Conservation (phyloP, 2,888 invertebrate species). For the Camptogramma bilineatum region DNA sequence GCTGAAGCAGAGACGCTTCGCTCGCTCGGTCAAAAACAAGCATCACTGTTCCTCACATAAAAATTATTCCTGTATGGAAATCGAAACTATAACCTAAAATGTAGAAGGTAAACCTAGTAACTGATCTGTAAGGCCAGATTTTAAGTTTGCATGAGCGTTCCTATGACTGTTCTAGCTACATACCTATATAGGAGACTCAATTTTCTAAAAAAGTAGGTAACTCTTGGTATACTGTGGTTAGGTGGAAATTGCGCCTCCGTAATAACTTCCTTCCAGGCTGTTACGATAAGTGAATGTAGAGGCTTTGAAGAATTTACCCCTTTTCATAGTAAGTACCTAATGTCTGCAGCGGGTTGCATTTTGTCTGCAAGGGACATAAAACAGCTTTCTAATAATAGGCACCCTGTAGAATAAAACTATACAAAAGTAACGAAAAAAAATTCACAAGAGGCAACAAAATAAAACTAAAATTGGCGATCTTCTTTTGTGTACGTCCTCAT, state of each 20-base stretch:
- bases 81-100: no score
- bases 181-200: conserved; percentile 1
- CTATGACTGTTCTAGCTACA: conserved; percentile 4
- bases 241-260: conserved; percentile 30
- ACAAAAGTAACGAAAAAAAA: no score
- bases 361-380: neutral
- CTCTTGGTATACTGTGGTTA: conserved; percentile 12
- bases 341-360: neutral
- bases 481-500: no score
- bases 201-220: conserved; percentile 13
- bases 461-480: no score
- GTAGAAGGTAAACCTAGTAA: no score
- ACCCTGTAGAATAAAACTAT: no score
- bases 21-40: no score
- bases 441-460: no score
- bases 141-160: neutral
- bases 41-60: no score
- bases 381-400: neutral
- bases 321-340: neutral
- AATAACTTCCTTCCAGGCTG: conserved; percentile 32
- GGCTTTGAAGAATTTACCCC: conserved; percentile 17
- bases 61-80: no score
- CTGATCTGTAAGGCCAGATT: no score
- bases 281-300: conserved; percentile 28
- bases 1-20: no score